phyloP scores from a whole-genome alignment of 1,140 invertebrate genomes.

The Leptinotarsa undecemlineata region DNA sequence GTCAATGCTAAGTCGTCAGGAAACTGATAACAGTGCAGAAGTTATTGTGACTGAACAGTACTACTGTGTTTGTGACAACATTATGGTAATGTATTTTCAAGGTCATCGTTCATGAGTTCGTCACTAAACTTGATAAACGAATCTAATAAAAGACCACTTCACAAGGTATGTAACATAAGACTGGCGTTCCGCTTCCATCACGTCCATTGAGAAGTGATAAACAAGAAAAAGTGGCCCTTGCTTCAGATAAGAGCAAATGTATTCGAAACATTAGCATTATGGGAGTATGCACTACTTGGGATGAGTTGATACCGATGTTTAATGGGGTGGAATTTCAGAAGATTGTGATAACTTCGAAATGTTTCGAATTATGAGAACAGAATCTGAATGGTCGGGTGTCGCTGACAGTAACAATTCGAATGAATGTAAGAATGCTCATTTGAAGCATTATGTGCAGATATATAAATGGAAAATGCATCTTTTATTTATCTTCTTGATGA shows the following conservation, averaged over 20 bases:
- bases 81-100: not conserved
- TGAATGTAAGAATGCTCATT: not conserved
- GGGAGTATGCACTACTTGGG: not conserved
- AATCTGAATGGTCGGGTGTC: not conserved
- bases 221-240: not conserved
- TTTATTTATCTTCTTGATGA: too few species aligned
- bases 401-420: not conserved
- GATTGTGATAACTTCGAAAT: conserved; percentile 13
- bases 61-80: not conserved
- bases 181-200: conserved; percentile 13
- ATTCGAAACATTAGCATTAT: conserved; percentile 16
- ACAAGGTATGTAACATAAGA: conserved; percentile 22
- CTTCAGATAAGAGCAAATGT: conserved; percentile 17
- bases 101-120: not conserved
- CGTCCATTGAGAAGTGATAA: conserved; percentile 10
- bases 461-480: too few species aligned
- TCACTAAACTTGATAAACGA: not conserved
- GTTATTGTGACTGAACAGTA: too few species aligned
- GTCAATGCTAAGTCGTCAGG: too few species aligned
- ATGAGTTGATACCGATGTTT: not conserved
- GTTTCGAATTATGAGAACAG: not conserved
- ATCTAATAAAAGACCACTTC: conserved; percentile 19
- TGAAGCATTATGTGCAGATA: too few species aligned
- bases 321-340: conserved; percentile 13
- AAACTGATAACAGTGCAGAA: too few species aligned